Conservation (phyloP, 1,140 invertebrate genomes). For the Tribolium castaneum region DNA sequence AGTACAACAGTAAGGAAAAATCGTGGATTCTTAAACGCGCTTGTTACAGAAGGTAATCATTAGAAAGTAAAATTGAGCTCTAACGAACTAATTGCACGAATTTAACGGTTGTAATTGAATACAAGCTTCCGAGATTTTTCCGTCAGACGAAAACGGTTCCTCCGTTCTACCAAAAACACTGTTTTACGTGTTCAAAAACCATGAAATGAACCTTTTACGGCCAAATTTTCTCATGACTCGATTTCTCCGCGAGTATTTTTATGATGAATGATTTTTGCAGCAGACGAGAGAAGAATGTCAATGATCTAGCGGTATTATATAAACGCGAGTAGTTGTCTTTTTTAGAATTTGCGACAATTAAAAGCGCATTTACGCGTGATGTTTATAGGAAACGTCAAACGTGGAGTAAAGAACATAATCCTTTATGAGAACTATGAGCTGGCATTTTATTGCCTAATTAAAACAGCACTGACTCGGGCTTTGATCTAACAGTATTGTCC, state of each 20-base stretch:
- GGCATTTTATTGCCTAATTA: neutral
- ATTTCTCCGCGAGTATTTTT: slow-evolving; percentile 1
- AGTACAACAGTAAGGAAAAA: neutral
- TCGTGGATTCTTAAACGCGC: neutral
- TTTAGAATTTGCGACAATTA: slow-evolving; percentile 2
- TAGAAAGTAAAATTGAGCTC: slow-evolving; percentile 28
- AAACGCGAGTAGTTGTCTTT: neutral
- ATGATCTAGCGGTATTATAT: neutral
- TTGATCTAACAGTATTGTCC: neutral
- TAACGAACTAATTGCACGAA: slow-evolving; percentile 22
- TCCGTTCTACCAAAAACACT: neutral
- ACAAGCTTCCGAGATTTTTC: slow-evolving; percentile 5
- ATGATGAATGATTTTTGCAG: neutral
- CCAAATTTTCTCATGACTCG: slow-evolving; percentile 3
- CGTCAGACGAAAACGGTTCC: slow-evolving; percentile 6
- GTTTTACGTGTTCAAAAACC: slow-evolving; percentile 9
- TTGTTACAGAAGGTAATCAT: slow-evolving; percentile 12
- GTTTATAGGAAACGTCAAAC: neutral
- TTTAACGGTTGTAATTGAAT: slow-evolving; percentile 29
- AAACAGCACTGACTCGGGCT: neutral
- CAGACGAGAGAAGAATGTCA: neutral
- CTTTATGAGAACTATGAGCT: neutral
- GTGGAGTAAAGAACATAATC: neutral
- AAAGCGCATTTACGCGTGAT: neutral
- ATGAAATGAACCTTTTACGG: slow-evolving; percentile 23